Percentiles rank a stretch among this genome's conserved stretches.
Evolutionary conservation across 2,797 vertebrate genomes (phyloP).

Genomic region (Otus scops): DNA sequence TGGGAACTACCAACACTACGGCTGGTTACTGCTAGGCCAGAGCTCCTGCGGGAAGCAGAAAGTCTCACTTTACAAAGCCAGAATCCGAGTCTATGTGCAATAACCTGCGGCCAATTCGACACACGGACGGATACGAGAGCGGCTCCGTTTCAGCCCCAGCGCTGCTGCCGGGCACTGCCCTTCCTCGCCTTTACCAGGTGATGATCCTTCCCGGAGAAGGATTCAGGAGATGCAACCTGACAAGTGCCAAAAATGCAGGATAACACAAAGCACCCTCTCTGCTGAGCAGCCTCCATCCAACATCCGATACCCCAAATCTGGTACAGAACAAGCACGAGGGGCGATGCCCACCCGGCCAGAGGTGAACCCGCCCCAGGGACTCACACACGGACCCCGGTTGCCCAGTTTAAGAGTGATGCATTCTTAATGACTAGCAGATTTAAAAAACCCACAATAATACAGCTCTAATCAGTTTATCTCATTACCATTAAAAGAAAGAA

Average conservation of each 20-base stretch:
- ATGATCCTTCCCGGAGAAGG: neutral
- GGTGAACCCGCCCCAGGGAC: slow-evolving; percentile 27
- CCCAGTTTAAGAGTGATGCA: slow-evolving; percentile 50
- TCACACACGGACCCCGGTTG: neutral
- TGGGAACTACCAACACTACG: neutral
- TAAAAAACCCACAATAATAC: slow-evolving; percentile 65
- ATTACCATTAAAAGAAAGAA: neutral
- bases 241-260: neutral
- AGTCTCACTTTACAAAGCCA: neutral
- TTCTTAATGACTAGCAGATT: slow-evolving; percentile 73
- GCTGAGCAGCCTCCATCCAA: neutral
- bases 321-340: neutral
- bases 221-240: neutral
- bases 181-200: rapidly evolving
- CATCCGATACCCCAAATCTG: neutral
- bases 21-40: neutral
- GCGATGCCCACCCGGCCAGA: neutral
- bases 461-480: neutral
- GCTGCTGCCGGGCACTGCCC: neutral
- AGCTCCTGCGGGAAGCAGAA: neutral
- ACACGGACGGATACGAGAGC: rapidly evolving
- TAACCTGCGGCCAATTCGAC: neutral
- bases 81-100: neutral
- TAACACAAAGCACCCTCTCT: neutral
- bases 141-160: neutral